Evolutionary conservation across 1,140 invertebrate species (phyloP), one percentile per base, ranked within the genome.

Genomic region (Procambarus virginalis): DNA sequence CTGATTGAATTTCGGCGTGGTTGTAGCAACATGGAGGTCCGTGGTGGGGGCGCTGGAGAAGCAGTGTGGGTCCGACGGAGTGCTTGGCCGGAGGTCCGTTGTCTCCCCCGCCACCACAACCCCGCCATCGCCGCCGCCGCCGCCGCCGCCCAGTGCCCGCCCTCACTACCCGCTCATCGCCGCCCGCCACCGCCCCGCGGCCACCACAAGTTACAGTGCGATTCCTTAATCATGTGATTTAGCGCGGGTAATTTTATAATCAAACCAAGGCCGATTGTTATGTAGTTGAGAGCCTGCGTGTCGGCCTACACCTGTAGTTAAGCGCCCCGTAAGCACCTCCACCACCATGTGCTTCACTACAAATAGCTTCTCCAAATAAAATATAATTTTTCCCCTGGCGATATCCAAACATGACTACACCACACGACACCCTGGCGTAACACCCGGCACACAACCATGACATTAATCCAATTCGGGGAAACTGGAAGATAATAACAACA

Each of bases 61-160:
- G 82, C 94, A 94, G 94, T 94, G 94, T 76, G 94, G 93, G 90
- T 94, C 94, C 14, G 93, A 93, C 45, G 93, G 93, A 89, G 94
- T 94, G 45, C 92, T 92, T 60, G 92, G 92, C 20, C 93, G 93
- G 45, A 94, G 93, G 84, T 93, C 91, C 85, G 93, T 93, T 84
- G 93, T 94, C 89, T 93, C 90, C 55, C 93, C 93, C 87, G 93
- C 93, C 49, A 22, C 55, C 75, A 70, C 58, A 58, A 58, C 46
- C n/a, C 68, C 81, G 51, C 55, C 75, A 48, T 64, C 22, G 55
- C 34, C 81, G 80, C 88, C 58, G 51, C 68, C 79, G 68, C 64
- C 86, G 14, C 70, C 70, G 45, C 73, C 80, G 55, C 51, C 80
- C 22, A 48, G 22, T 45, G 46, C 48, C 22, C 75, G 68, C 77